Evolutionary conservation across 1,140 invertebrate genomes (phyloP).

Genomic region (Branchinecta lindahli): DNA sequence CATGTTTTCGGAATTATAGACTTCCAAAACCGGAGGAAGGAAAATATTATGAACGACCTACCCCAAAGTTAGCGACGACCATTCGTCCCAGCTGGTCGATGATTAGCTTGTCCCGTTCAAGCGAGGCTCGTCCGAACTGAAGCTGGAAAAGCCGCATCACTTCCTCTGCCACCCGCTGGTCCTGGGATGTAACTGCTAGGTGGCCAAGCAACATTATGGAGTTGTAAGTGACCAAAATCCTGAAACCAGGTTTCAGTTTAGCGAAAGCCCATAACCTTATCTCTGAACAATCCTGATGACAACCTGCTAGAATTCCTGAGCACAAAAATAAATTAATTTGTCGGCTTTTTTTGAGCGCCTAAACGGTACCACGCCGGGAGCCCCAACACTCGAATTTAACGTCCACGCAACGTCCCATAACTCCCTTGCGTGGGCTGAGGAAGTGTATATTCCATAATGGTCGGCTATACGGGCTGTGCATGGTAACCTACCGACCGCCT

Average conservation of each 20-base stretch:
- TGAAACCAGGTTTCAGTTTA: constrained; percentile 9
- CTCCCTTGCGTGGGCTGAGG: too few relatives aligned
- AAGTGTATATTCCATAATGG: too few relatives aligned
- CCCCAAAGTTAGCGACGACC: constrained; percentile 76
- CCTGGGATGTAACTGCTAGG: constrained; percentile 77
- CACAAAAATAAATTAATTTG: too few relatives aligned
- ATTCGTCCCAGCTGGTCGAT: constrained; percentile 94
- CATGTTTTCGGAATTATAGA: background rate
- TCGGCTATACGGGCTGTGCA: too few relatives aligned
- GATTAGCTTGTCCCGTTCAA: constrained; percentile 78
- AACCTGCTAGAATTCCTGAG: too few relatives aligned
- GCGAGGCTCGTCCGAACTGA: constrained; percentile 76
- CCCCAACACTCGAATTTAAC: too few relatives aligned
- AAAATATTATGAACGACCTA: constrained; percentile 24
- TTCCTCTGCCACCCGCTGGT: constrained; percentile 56
- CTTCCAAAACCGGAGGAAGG: constrained; percentile 19
- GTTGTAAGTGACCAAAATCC: constrained; percentile 47
- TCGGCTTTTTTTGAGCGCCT: too few relatives aligned
- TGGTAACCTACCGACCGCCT: too few relatives aligned
- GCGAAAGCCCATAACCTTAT: background rate
- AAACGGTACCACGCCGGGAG: too few relatives aligned
- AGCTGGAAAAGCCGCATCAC: constrained; percentile 95
- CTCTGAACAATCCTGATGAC: background rate
- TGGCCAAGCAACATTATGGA: constrained; percentile 94
- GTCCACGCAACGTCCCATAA: too few relatives aligned